phyloP scores from a whole-genome alignment of 2,888 invertebrate species.

The Dyspetes luteomarginatus region DNA sequence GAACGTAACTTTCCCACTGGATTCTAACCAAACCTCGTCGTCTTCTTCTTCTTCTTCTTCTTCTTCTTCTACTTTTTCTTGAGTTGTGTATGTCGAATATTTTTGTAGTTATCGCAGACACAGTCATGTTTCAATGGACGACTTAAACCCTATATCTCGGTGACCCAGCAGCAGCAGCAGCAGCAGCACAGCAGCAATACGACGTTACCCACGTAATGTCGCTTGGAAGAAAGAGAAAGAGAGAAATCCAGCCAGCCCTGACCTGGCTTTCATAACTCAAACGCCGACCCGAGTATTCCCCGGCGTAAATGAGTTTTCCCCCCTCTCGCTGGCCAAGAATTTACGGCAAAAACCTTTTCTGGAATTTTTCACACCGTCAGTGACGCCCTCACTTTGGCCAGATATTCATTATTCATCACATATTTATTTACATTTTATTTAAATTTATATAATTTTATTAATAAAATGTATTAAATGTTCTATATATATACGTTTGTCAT shows the following conservation, averaged over 20 bases:
- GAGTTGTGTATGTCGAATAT: neutral
- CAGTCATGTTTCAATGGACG: neutral
- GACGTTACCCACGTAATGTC: neutral
- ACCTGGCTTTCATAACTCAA: constrained; percentile 12
- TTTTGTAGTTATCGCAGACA: neutral
- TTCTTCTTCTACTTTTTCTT: neutral
- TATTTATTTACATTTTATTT: too few species aligned
- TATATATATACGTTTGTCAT: too few species aligned
- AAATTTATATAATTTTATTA: too few species aligned
- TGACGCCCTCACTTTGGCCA: neutral
- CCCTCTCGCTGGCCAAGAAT: constrained; percentile 26
- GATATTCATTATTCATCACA: too few species aligned
- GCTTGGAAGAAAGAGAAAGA: neutral
- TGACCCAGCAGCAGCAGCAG: neutral
- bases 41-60: neutral
- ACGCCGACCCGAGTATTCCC: neutral
- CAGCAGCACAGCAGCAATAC: too few species aligned
- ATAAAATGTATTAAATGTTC: too few species aligned
- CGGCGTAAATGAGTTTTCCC: neutral
- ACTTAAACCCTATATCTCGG: neutral
- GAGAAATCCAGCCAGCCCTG: neutral
- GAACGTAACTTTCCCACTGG: constrained; percentile 31
- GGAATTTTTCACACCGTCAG: constrained; percentile 14
- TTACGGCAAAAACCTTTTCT: constrained; percentile 11
- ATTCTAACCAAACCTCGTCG: neutral